A percentile compares a stretch with the other conserved stretches of the same genome.
These are phyloP conservation scores for Pollimyrus isidori DNA, from an alignment of 2,113 vertebrate species.

Conservation along the genomic window DNA sequence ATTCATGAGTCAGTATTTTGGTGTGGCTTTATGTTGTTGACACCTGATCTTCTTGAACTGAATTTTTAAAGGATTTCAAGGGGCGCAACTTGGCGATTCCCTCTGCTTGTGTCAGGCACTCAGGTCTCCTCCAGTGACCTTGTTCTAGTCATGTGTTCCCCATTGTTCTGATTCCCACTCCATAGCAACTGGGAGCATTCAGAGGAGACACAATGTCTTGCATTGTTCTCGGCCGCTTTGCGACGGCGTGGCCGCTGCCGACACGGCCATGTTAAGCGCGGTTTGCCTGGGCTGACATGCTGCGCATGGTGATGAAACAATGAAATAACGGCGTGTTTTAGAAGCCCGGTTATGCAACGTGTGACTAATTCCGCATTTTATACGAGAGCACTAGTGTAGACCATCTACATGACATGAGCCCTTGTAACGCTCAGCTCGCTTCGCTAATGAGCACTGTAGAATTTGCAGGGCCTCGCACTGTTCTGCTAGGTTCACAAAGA, in stretches of 20 bases:
- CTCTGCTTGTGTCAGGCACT: constrained; percentile 31
- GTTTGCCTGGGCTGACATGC: not conserved
- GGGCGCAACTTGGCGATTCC: constrained; percentile 39
- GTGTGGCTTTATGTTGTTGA: constrained; percentile 50
- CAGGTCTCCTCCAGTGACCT: constrained; percentile 9
- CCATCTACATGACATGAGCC: not conserved
- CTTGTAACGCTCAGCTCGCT: not conserved
- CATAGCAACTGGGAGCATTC: constrained; percentile 19
- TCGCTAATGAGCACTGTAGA: constrained; percentile 19
- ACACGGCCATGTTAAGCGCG: constrained; percentile 14
- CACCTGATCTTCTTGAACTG: constrained; percentile 45
- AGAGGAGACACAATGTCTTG: constrained; percentile 36
- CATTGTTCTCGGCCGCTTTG: constrained; percentile 27
- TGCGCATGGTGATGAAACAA: not conserved
- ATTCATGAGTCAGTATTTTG: constrained; percentile 50
- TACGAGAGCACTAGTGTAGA: not conserved
- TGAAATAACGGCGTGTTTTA: not conserved
- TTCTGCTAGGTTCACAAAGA: constrained; percentile 24
- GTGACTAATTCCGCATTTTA: constrained; percentile 5
- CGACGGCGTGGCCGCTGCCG: constrained; percentile 24
- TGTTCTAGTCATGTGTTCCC: not conserved
- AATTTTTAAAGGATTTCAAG: constrained; percentile 49
- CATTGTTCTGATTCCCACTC: constrained; percentile 24
- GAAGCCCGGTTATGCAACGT: not conserved
- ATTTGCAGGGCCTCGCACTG: constrained; percentile 26